Conservation (phyloP, 2,888 invertebrate species). For the Eudasyphora cyanicolor region DNA sequence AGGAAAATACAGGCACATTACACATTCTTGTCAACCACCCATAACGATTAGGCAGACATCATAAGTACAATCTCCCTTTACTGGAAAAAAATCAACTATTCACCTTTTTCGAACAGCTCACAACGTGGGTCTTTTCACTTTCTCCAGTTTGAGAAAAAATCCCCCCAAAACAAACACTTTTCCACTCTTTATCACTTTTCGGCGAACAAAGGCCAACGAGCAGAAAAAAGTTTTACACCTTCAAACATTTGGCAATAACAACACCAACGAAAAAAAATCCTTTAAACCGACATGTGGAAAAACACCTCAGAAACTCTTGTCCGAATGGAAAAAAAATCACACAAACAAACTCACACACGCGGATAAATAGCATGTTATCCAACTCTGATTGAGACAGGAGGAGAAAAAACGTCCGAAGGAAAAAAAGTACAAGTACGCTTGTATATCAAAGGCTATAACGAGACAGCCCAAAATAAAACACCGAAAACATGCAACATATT, state of each 20-base stretch:
- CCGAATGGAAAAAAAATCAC: background rate
- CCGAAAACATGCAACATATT: conserved; percentile 34
- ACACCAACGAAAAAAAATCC: background rate
- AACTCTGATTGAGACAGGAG: conserved; percentile 1
- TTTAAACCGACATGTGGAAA: conserved; percentile 36
- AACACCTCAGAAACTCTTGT: conserved; percentile 13
- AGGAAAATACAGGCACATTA: too few relatives aligned
- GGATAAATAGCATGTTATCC: conserved; percentile 19
- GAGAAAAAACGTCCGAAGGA: background rate
- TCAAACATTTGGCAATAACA: background rate
- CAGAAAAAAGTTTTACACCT: conserved; percentile 16
- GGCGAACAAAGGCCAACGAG: background rate
- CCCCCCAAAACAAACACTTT: conserved; percentile 16
- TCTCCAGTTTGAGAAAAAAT: background rate
- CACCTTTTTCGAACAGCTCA: background rate
- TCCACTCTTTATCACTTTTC: conserved; percentile 9
- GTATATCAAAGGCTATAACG: conserved; percentile 29
- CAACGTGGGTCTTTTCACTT: conserved; percentile 10
- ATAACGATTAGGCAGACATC: too few relatives aligned
- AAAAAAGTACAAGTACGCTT: conserved; percentile 25
- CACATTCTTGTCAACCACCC: too few relatives aligned
- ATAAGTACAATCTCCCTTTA: background rate
- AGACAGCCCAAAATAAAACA: conserved; percentile 31
- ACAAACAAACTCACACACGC: conserved; percentile 11
- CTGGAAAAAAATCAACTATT: background rate